Conservation (phyloP, 2,797 vertebrate genomes). For the Rhynchonycteris naso region DNA sequence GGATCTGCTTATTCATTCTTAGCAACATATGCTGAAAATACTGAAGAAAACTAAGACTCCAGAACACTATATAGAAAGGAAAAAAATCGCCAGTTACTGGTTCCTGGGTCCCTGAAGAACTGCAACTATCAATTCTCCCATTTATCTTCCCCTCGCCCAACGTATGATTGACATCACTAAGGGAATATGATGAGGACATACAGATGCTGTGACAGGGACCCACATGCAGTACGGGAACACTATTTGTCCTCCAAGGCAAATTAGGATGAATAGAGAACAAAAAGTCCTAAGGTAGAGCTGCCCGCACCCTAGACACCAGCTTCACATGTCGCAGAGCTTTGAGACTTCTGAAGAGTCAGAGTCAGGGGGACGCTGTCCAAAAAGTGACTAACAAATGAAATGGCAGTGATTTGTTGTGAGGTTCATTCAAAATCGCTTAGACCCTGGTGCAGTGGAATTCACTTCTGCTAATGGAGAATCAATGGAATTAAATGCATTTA, state of each 20-base stretch:
- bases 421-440: not conserved
- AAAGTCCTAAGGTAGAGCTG: not conserved
- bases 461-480: conserved; percentile 23
- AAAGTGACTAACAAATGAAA: not conserved
- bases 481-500: not conserved
- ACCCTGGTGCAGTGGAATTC: not conserved
- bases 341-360: not conserved
- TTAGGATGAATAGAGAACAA: not conserved
- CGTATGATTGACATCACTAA: not conserved
- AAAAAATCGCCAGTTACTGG: not conserved
- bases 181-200: not conserved
- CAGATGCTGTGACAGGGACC: not conserved
- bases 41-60: not conserved
- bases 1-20: not conserved
- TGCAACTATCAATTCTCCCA: not conserved
- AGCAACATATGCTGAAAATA: not conserved
- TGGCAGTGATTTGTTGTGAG: not conserved
- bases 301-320: not conserved
- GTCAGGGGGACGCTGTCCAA: not conserved
- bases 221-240: not conserved
- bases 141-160: not conserved
- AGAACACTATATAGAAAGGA: not conserved
- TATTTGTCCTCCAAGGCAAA: not conserved
- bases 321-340: not conserved
- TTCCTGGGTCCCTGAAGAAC: not conserved